Evolutionary conservation across 2,888 invertebrate genomes (phyloP), one percentile per base, ranked within the genome.

Genomic region (Lasioglossum lativentre): DNA sequence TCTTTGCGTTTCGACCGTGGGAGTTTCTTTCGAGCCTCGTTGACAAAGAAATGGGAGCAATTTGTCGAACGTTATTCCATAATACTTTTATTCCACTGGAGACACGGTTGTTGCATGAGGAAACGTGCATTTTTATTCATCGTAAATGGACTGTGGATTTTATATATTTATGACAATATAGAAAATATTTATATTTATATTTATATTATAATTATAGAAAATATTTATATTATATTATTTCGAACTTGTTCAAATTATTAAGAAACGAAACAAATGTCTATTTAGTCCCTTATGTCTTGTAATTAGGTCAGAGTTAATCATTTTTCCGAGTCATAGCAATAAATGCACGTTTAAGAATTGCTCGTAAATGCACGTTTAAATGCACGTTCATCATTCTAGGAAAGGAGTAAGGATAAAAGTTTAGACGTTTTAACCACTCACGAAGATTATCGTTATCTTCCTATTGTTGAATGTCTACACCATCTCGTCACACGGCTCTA

Each of bases 401-500:
- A 30, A 63, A 63, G 12, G 3, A 19, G 14, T 10, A 34, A 23
- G 8, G 34, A 38, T 6, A 66, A 23, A 19, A 34, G 23, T 66
- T 30, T 8, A 19, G 30, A 30, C 34, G 66, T 34, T 66, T 30
- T 6, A 30, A 34, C 66, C 19, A 34, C 19, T 34, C 23, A 19
- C 19, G 19, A 66, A 66, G 34, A 71, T 71, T 42, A 71, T 19
- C 27, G 23, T 47, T 88, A 27, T 42, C 6, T 71, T 27, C 40
- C 52, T n/a, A 8, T 23, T 6, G n/a, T 27, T 52, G 10, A 52
- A 52, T 71, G 74, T 73, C 71, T 23, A 72, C 27, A 66, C 45
- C 16, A 16, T 68, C 30, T 73, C 30, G 23, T 78, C 52, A 30
- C 88, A 88, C 87, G 80, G 82, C 14, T 74, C 83, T 80, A 90